These are phyloP conservation scores for Dicrostonyx torquatus DNA, from an alignment of 2,797 vertebrate species.

Conservation along the genomic window DNA sequence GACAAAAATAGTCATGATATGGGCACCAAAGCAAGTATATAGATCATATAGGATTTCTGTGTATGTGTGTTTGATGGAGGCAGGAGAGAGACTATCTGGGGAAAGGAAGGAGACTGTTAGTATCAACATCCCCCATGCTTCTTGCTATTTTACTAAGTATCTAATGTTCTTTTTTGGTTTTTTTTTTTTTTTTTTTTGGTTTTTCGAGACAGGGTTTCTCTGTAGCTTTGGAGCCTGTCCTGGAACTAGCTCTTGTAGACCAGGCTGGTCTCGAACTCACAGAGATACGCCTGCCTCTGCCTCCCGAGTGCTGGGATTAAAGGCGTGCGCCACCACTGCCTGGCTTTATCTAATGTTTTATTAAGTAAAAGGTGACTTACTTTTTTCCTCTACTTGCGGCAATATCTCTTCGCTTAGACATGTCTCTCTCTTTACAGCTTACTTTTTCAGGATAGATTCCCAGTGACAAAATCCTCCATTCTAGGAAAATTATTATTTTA, in stretches of 20 bases:
- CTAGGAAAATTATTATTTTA: constrained; percentile 43
- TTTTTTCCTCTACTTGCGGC: background rate
- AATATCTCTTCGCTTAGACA: background rate
- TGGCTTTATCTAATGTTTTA: background rate
- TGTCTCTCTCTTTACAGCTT: background rate
- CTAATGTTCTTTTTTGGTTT: too few species aligned
- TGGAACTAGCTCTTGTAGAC: too few species aligned
- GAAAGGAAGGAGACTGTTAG: background rate
- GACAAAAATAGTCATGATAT: background rate
- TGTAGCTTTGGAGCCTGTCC: too few species aligned
- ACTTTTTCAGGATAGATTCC: constrained; percentile 18
- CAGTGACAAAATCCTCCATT: background rate
- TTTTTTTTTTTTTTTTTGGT: too few species aligned
- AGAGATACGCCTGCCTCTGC: too few species aligned
- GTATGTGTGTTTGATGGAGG: background rate
- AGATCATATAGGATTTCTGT: background rate
- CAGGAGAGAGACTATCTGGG: background rate
- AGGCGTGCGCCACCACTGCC: too few species aligned
- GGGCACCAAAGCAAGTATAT: background rate
- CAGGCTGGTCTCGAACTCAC: too few species aligned
- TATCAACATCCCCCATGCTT: background rate
- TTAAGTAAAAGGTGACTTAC: background rate
- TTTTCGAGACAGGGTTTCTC: too few species aligned
- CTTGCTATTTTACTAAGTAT: background rate
- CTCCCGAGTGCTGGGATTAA: too few species aligned